These are phyloP conservation scores for Diarsia dahlii DNA, from an alignment of 2,888 invertebrate genomes.

Conservation along the genomic window DNA sequence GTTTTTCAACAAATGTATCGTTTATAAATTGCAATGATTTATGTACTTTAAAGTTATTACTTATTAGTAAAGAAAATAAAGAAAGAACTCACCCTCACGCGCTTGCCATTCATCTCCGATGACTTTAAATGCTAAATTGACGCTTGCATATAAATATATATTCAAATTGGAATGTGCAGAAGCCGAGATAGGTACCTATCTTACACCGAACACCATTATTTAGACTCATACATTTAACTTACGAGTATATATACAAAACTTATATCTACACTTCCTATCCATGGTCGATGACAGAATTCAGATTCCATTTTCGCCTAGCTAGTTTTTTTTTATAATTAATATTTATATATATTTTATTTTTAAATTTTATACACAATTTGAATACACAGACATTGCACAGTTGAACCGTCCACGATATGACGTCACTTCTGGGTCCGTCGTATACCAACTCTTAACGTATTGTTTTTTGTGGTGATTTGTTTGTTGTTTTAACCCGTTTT, in stretches of 20 bases:
- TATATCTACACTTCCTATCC: constrained; percentile 82
- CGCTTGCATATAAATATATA: constrained; percentile 89
- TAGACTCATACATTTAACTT: constrained; percentile 82
- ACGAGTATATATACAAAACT: constrained; percentile 87
- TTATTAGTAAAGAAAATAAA: constrained; percentile 4
- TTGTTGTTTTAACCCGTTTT: constrained; percentile 7
- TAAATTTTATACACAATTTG: constrained; percentile 84
- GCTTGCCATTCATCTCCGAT: constrained; percentile 75
- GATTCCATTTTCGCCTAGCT: constrained; percentile 89
- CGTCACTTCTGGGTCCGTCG: constrained; percentile 72
- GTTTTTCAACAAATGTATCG: constrained; percentile 13
- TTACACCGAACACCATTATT: constrained; percentile 89
- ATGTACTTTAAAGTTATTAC: constrained; percentile 10
- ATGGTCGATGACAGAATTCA: constrained; percentile 87
- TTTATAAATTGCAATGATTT: constrained; percentile 3
- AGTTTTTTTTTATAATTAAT: constrained; percentile 70
- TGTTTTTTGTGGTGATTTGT: constrained; percentile 13
- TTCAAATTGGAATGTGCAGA: constrained; percentile 86
- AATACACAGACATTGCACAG: constrained; percentile 89
- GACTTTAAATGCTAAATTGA: constrained; percentile 85
- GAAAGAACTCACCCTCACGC: constrained; percentile 70
- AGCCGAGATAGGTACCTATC: constrained; percentile 89
- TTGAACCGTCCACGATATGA: constrained; percentile 86
- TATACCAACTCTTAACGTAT: constrained; percentile 74
- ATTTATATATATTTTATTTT: constrained; percentile 69